Conservation (phyloP, 2,888 invertebrate species). For the Yponomeuta sedellus region DNA sequence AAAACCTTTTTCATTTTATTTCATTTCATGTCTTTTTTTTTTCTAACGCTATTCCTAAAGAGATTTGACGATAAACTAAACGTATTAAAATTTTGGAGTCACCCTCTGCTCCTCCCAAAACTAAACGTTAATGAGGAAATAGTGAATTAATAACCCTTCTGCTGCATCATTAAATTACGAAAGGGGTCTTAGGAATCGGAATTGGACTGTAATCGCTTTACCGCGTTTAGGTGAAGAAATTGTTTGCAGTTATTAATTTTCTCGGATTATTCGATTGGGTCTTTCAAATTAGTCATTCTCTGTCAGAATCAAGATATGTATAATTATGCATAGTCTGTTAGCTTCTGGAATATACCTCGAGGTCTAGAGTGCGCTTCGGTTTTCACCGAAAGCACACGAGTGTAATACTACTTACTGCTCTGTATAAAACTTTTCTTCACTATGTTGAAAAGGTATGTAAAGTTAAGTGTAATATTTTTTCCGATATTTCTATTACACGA, state of each 20-base stretch:
- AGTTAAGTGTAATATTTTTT: too few species aligned
- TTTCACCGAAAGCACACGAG: too few species aligned
- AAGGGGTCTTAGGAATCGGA: slow-evolving; percentile 31
- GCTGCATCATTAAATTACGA: slow-evolving; percentile 40
- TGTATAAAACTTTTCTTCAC: too few species aligned
- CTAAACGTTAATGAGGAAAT: slow-evolving; percentile 66
- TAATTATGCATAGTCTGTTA: too few species aligned
- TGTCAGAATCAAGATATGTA: too few species aligned
- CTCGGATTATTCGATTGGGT: neutral
- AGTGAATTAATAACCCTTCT: slow-evolving; percentile 65
- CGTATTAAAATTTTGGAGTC: neutral
- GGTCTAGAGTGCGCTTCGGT: too few species aligned
- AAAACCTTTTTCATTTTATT: too few species aligned
- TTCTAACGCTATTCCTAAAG: neutral
- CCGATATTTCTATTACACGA: too few species aligned
- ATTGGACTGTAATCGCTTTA: slow-evolving; percentile 43
- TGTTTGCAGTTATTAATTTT: neutral
- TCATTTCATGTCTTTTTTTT: neutral
- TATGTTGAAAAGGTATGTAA: too few species aligned
- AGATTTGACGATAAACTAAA: neutral
- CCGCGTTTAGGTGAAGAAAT: slow-evolving; percentile 19
- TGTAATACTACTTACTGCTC: too few species aligned
- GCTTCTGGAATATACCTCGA: too few species aligned
- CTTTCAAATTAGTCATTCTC: too few species aligned
- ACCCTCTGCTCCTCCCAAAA: slow-evolving; percentile 5